phyloP scores from a whole-genome alignment of 2,113 vertebrate genomes.

The Cisticola juncidis region DNA sequence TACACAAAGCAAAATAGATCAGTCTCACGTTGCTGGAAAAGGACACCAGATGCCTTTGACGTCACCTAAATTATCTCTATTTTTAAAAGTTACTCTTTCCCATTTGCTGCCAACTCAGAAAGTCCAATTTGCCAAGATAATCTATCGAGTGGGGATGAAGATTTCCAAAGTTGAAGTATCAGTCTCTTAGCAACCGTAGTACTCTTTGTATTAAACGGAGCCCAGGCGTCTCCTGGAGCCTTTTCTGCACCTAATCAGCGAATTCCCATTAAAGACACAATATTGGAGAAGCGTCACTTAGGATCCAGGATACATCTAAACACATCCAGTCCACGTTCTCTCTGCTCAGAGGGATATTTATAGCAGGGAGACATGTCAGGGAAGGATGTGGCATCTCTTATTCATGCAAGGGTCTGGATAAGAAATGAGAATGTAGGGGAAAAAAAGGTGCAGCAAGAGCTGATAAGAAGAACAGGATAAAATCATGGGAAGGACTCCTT shows the following conservation, averaged over 20 bases:
- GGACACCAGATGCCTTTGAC: conserved; percentile 64
- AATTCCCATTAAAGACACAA: conserved; percentile 22
- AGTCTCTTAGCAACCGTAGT: conserved; percentile 73
- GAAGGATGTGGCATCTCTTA: conserved; percentile 19
- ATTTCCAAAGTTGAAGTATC: conserved; percentile 58
- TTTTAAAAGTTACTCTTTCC: conserved; percentile 67
- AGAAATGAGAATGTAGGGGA: neutral
- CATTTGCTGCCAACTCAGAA: conserved; percentile 60
- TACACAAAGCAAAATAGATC: conserved; percentile 51
- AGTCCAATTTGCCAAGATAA: conserved; percentile 57
- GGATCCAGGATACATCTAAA: neutral
- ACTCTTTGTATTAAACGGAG: conserved; percentile 58
- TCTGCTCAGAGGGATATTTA: conserved; percentile 6
- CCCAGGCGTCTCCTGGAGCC: conserved; percentile 11
- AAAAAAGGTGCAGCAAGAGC: neutral
- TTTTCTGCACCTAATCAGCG: conserved; percentile 36
- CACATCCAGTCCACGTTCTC: neutral
- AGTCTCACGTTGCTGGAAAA: conserved; percentile 45
- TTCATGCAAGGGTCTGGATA: neutral
- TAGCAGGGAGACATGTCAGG: conserved; percentile 26
- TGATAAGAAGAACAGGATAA: neutral
- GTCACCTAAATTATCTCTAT: conserved; percentile 54
- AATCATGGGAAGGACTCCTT: neutral
- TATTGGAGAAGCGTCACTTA: neutral
- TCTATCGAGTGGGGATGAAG: conserved; percentile 39